These are phyloP conservation scores for Alviniconcha marisindica DNA, from an alignment of 1,140 invertebrate species.

Conservation along the genomic window DNA sequence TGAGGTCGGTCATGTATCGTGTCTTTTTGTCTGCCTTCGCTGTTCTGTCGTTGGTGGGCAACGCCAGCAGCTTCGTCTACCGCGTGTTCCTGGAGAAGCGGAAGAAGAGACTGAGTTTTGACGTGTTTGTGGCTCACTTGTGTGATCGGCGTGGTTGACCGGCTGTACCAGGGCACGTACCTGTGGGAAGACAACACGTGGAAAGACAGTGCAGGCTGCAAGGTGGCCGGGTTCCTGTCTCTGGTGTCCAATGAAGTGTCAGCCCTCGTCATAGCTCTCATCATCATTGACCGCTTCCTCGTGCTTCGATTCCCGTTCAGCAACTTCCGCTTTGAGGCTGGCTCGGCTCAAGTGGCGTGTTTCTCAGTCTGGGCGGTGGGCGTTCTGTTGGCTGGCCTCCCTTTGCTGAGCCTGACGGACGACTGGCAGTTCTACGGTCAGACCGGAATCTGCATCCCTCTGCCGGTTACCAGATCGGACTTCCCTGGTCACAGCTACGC, in stretches of 20 bases:
- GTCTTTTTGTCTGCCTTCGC: conserved; percentile 48
- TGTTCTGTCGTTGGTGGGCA: conserved; percentile 46
- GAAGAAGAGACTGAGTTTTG: conserved; percentile 44
- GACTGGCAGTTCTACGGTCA: conserved; percentile 52
- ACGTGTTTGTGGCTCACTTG: conserved; percentile 55
- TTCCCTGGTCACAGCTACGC: conserved; percentile 49
- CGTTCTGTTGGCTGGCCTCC: conserved; percentile 35
- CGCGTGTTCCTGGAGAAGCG: conserved; percentile 23
- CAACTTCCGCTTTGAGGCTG: conserved; percentile 31
- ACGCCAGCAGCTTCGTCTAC: conserved; percentile 46
- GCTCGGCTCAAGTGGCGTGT: conserved; percentile 19
- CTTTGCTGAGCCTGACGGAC: conserved; percentile 20
- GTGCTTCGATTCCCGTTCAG: conserved; percentile 63
- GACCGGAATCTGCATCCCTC: conserved; percentile 50
- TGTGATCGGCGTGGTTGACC: conserved; percentile 62
- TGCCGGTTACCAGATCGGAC: conserved; percentile 43
- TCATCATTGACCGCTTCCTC: conserved; percentile 54
- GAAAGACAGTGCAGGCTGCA: conserved; percentile 54
- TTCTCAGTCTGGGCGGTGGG: conserved; percentile 33
- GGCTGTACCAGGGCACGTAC: conserved; percentile 58
- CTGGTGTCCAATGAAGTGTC: conserved; percentile 61
- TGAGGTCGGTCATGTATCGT: conserved; percentile 41
- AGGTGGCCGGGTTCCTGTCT: conserved; percentile 58
- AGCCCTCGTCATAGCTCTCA: conserved; percentile 55
- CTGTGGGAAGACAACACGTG: conserved; percentile 51